Base-by-base conservation (phyloP, 2,888 invertebrate species). In the Dasysyrphus albostriatus region DNA sequence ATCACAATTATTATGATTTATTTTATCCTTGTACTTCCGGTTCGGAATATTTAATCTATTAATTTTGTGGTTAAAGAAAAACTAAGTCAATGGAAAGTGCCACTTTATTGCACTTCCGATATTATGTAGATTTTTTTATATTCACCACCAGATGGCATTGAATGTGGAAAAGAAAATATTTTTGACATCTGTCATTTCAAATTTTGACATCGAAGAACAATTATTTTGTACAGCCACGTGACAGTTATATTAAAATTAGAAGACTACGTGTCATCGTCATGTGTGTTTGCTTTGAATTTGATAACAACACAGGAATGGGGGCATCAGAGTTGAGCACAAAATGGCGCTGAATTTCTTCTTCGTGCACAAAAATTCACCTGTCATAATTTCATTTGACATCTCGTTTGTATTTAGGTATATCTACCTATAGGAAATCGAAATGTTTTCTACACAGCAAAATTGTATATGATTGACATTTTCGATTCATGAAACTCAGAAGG, bases 111-210 rank as follows among this genome's bases (percentile, higher is more conserved):
- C 24, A 54, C 37, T 37, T 77, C 67, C 69, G 69, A 12, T 49
- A 51, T 24, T 6, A 24, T 24, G 2, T 24, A 2, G 37, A 5
- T 2, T 56, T 16, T 56, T 9, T 65, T 12, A 37, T 8, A 69
- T 61, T 61, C 61, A 69, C 39, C 51, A 14, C 59, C 37, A 69
- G 39, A 44, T 65, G 51, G n/a, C 61, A 9, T 47, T 65, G 19
- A 51, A 34, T 32, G 29, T 24, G 4, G 54, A 10, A 37, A 37
- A 39, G 4, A 37, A 75, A 10, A n/a, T 34, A 58, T 2, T 10
- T 49, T n/a, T 54, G 69, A 75, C 72, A 67, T 0, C 39, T 83
- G 82, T 51, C 82, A 77, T 29, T 59, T 24, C 8, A 12, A 32
- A n/a, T 34, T 42, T 10, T 63, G 32, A 76, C 29, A 63, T 39